Conservation (phyloP, 2,888 invertebrate species). For the Oscheius sp. region DNA sequence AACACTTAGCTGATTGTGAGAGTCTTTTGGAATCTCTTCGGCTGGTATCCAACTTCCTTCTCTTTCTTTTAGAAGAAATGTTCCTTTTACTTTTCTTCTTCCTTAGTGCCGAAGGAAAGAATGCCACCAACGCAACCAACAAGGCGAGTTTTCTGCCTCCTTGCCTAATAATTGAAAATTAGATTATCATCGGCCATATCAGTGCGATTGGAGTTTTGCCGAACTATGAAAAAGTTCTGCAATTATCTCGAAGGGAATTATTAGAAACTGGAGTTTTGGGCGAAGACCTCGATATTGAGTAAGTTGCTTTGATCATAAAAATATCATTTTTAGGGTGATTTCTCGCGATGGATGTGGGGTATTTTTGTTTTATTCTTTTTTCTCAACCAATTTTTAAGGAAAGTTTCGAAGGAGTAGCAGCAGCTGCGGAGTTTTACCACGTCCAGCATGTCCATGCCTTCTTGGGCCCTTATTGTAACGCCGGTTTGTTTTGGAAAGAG, state of each 20-base stretch:
- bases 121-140: constrained; percentile 1
- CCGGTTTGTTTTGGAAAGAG: constrained; percentile 31
- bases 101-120: background rate
- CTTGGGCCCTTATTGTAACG: constrained; percentile 53
- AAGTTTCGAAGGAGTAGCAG: constrained; percentile 57
- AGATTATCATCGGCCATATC: constrained; percentile 59
- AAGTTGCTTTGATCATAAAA: constrained; percentile 27
- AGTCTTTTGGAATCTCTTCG: background rate
- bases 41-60: background rate
- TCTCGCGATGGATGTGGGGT: constrained; percentile 48
- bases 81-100: background rate
- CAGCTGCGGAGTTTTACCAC: constrained; percentile 54
- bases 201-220: constrained; percentile 58
- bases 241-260: constrained; percentile 54
- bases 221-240: constrained; percentile 57
- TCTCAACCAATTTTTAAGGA: too few species aligned
- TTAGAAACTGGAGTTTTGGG: constrained; percentile 54
- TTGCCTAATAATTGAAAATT: constrained; percentile 7
- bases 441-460: constrained; percentile 45
- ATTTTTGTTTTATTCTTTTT: too few species aligned
- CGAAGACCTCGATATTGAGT: constrained; percentile 62
- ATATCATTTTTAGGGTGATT: constrained; percentile 36
- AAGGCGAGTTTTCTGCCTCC: background rate
- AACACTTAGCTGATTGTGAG: constrained; percentile 27
- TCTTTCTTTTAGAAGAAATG: background rate